Conservation (phyloP, 2,888 invertebrate genomes). For the Sphinx pinastri region DNA sequence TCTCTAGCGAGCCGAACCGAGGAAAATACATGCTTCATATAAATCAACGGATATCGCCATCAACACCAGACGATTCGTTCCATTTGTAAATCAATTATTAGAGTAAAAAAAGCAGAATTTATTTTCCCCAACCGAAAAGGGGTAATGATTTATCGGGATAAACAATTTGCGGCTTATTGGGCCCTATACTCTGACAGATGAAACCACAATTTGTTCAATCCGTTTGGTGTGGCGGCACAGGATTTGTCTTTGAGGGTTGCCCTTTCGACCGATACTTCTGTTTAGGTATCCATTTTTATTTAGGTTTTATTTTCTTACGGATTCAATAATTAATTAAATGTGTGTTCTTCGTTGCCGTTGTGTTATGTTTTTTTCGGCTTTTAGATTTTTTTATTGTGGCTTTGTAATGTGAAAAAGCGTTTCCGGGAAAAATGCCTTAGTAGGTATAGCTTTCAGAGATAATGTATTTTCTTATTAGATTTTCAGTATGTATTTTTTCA, state of each 20-base stretch:
- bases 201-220: slow-evolving; percentile 41
- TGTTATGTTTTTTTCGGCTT: too few species aligned
- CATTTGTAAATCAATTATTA: slow-evolving; percentile 20
- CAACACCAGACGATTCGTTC: slow-evolving; percentile 4
- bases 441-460: too few species aligned
- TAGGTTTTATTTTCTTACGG: not conserved
- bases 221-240: slow-evolving; percentile 34
- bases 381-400: too few species aligned
- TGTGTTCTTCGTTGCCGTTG: too few species aligned
- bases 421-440: too few species aligned
- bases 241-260: slow-evolving; percentile 37
- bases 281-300: slow-evolving; percentile 33
- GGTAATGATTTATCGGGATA: slow-evolving; percentile 37
- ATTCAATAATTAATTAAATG: too few species aligned
- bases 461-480: too few species aligned
- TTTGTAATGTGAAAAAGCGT: too few species aligned
- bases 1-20: too few species aligned
- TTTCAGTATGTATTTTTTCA: too few species aligned
- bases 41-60: slow-evolving; percentile 6
- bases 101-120: not conserved
- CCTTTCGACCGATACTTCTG: slow-evolving; percentile 25
- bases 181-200: slow-evolving; percentile 38
- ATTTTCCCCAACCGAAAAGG: slow-evolving; percentile 26
- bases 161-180: slow-evolving; percentile 46
- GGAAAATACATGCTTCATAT: not conserved